phyloP scores from a whole-genome alignment of 35 echinoderm and acorn worm genomes.

The Apostichopus parvimensis region DNA sequence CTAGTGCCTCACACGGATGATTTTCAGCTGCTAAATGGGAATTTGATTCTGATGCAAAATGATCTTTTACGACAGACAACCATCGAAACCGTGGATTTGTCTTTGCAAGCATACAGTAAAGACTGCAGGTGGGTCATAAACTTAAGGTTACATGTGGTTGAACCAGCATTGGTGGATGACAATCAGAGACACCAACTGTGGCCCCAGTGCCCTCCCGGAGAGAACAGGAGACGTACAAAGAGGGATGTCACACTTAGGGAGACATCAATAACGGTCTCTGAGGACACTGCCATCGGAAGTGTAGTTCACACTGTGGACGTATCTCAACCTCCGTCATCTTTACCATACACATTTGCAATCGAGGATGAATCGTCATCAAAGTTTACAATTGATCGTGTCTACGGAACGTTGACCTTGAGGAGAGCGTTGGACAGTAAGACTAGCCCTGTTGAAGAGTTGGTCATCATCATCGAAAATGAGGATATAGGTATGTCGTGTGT shows the following conservation, averaged over 20 bases:
- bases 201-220: slow-evolving; percentile 14
- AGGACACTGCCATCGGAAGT: not conserved
- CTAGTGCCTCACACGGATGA: slow-evolving; percentile 9
- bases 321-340: not conserved
- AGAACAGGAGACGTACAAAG: not conserved
- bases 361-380: not conserved
- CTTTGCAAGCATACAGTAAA: not conserved
- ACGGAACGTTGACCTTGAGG: not conserved
- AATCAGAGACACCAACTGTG: not conserved
- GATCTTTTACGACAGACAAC: not conserved
- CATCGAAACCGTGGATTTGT: not conserved
- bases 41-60: not conserved
- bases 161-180: not conserved
- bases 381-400: not conserved
- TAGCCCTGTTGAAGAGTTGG: not conserved
- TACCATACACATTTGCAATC: not conserved
- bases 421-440: not conserved
- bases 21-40: not conserved
- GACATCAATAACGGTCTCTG: not conserved
- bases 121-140: slow-evolving; percentile 23
- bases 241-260: slow-evolving; percentile 1
- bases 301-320: slow-evolving; percentile 6
- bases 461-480: not conserved
- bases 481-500: not conserved
- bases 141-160: not conserved